Evolutionary conservation across 2,888 invertebrate genomes (phyloP), one percentile per base, ranked within the genome.

Genomic region (Drosophila putrida): DNA sequence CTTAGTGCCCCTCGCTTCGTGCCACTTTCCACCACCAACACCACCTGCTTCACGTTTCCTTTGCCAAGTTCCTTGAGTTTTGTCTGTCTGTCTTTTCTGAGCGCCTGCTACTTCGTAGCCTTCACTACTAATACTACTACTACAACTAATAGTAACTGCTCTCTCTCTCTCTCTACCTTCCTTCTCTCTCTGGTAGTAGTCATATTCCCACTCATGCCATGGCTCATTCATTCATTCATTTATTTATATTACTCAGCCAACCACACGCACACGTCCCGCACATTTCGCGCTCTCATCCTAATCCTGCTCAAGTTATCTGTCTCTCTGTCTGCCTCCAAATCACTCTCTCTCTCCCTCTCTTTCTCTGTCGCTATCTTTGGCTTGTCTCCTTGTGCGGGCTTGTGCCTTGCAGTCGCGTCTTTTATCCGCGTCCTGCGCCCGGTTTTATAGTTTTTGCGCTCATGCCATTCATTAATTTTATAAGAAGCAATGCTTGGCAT

Each of bases 381-480:
- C 27, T 51, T 43, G 6, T 33, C 25, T 60, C 11, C 51, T 51
- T 51, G 54, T 33, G 38, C 35, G 33, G 47, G 15, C 33, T 31
- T 39, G 47, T 39, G 15, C n/a, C 57, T 58, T 49, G 25, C 47
- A 39, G 69, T 53, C 71, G 75, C 75, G 71, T 75, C 75, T 71
- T 70, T 55, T 66, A 66, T 65, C 60, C 71, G 65, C 69, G 73
- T 66, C 75, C 64, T 68, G 68, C 73, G 75, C 72, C 55, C 62
- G 65, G 75, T 78, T 80, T 82, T 83, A 84, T 80, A 83, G 83
- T 88, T 87, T 82, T 81, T 85, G 84, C 77, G 74, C 90, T 82
- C 85, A 82, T 85, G 89, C 88, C 89, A 84, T 90, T 91, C 90
- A 91, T 91, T 91, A 90, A 90, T 90, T 90, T 90, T 87, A 82